These are phyloP conservation scores for Tonatia bakeri DNA, from an alignment of 2,113 vertebrate genomes.

Conservation along the genomic window DNA sequence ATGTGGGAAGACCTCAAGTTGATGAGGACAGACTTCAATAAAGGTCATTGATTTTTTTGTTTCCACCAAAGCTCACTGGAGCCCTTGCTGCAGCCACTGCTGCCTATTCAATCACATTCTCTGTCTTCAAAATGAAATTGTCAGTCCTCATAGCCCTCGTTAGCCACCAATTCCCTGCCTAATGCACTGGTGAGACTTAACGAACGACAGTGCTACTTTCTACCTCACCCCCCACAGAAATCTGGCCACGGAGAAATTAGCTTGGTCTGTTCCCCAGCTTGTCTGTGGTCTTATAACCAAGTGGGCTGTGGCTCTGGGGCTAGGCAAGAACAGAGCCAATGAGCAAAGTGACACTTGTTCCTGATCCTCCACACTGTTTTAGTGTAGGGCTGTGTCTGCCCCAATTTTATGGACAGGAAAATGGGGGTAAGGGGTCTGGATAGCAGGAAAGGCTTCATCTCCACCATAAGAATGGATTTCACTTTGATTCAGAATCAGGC, in stretches of 20 bases:
- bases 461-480: not conserved
- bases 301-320: not conserved
- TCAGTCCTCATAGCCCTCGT: not conserved
- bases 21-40: not conserved
- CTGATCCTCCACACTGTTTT: not conserved
- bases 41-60: not conserved
- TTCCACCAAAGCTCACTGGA: not conserved
- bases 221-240: not conserved
- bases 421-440: not conserved
- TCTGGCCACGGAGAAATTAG: not conserved
- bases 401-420: not conserved
- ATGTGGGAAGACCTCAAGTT: not conserved
- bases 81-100: accelerated
- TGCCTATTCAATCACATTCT: not conserved
- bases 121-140: not conserved
- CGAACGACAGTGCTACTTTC: not conserved
- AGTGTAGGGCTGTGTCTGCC: not conserved
- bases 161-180: not conserved
- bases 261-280: not conserved
- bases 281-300: not conserved
- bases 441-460: not conserved
- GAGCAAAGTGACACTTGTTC: accelerated
- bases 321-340: not conserved
- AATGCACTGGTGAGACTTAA: not conserved
- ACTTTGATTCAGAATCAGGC: not conserved